phyloP scores from a whole-genome alignment of 2,888 invertebrate genomes.

The Tineola bisselliella region DNA sequence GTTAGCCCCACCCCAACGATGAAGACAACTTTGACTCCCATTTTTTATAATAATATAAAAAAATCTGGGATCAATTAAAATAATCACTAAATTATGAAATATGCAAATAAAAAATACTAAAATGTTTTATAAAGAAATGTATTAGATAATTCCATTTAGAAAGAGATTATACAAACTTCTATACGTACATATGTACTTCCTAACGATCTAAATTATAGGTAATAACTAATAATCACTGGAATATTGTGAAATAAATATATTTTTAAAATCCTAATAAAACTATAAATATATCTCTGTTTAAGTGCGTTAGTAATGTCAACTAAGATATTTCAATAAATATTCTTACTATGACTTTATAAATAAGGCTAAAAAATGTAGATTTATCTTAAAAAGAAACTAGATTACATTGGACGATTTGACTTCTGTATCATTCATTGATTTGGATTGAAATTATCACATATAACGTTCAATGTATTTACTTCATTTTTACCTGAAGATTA shows the following conservation, averaged over 20 bases:
- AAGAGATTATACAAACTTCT: too few species aligned
- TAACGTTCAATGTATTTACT: too few species aligned
- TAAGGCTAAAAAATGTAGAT: not conserved
- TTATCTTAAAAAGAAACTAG: not conserved
- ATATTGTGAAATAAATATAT: not conserved
- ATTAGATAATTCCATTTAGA: too few species aligned
- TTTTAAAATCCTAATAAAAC: not conserved
- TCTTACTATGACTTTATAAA: not conserved
- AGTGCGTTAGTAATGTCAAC: not conserved
- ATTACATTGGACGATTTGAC: not conserved
- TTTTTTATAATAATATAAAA: not conserved
- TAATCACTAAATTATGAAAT: not conserved
- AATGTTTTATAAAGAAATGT: too few species aligned
- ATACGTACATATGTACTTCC: too few species aligned
- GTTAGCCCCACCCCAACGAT: slow-evolving; percentile 14
- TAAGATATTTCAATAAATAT: not conserved
- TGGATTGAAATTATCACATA: not conserved
- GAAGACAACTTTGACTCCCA: slow-evolving; percentile 16
- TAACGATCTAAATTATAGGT: not conserved
- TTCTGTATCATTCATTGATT: not conserved
- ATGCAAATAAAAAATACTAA: not conserved
- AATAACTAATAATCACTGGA: not conserved
- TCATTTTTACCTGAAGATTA: too few species aligned
- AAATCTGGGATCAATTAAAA: not conserved
- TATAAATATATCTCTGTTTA: not conserved